Base-by-base conservation (phyloP, 2,888 invertebrate genomes). In the Anaspis maculata region DNA sequence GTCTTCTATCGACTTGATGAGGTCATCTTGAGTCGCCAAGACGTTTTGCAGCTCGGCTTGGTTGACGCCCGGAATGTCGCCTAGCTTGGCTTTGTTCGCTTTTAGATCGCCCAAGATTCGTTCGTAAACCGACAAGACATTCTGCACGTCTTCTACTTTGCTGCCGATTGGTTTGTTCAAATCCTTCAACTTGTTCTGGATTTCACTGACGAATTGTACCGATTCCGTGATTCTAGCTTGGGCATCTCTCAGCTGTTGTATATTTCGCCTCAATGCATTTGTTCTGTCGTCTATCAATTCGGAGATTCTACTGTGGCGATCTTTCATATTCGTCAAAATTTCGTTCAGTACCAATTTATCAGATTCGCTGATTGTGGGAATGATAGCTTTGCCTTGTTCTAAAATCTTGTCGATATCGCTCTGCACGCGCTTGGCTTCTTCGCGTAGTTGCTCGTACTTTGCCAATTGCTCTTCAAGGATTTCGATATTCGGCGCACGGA, bases 131-230 rank as follows among this genome's bases (percentile, higher is more conserved):
- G 74, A 73, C 14, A 88, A 70, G 46, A 89, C 73, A n/a, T 81
- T 78, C 58, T 89, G 83, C 0, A 92, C 91, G 60, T 94, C 94
- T 56, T 91, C 87, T 2, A 86, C 83, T 54, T 82, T 81, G 32
- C 81, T 82, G 7, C 94, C 92, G 21, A 92, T 79, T 0, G 92
- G 91, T 61, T 83, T 83, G 53, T 83, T 86, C 2, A 92, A 66
- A 36, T 83, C 81, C 45, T 86, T 82, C 10, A 94, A 64, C 57
- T 89, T 83, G 36, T 79, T 79, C 58, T 91, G 87, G n/a, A 91
- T 79, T 48, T 78, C 77, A 32, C 79, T 78, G 57, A 90, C 74
- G 63, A 87, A 86, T 54, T 83, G 77, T 22, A 83, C 73, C 37
- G 84, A 83, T 54, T 87, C 86, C 15, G 84, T 79, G 12, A 92